A percentile compares a stretch with the other conserved stretches of the same genome.
Evolutionary conservation across 2,888 invertebrate species (phyloP).

Genomic region (Pimpla rufipes): DNA sequence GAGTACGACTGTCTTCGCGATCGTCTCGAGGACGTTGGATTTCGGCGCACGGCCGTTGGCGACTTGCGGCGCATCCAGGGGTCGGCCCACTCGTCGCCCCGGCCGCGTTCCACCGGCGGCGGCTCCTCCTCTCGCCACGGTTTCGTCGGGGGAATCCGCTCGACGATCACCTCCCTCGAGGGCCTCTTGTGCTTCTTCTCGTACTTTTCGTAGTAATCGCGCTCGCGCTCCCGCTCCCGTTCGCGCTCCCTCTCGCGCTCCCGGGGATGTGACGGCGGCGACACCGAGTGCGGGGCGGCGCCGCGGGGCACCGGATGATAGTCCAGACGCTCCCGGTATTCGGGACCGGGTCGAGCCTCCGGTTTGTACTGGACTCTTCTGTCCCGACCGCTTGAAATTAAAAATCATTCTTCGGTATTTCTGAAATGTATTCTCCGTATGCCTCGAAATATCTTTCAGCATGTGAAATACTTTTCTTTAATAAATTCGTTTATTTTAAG

Average conservation of each 20-base stretch:
- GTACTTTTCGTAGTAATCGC: slow-evolving; percentile 84
- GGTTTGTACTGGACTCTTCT: slow-evolving; percentile 84
- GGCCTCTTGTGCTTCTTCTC: slow-evolving; percentile 87
- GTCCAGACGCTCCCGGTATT: slow-evolving; percentile 83
- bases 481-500: no score
- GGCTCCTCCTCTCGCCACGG: slow-evolving; percentile 83
- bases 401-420: neutral
- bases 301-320: slow-evolving; percentile 80
- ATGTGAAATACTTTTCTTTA: no score
- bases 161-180: slow-evolving; percentile 92
- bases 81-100: slow-evolving; percentile 97
- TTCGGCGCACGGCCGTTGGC: slow-evolving; percentile 84
- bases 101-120: slow-evolving; percentile 82
- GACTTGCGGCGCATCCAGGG: slow-evolving; percentile 96
- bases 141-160: slow-evolving; percentile 87
- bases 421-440: neutral
- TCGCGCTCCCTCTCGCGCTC: slow-evolving; percentile 81
- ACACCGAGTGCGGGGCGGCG: slow-evolving; percentile 81
- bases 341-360: slow-evolving; percentile 79
- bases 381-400: slow-evolving; percentile 48
- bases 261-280: slow-evolving; percentile 82
- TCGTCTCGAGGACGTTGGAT: slow-evolving; percentile 79
- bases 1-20: slow-evolving; percentile 89
- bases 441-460: no score
- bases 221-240: slow-evolving; percentile 80